A percentile compares a stretch with the other conserved stretches of the same genome.
These are phyloP conservation scores for Agelas oroides DNA, from an alignment of 37 sponge, comb jelly and placozoan species.

Conservation along the genomic window DNA sequence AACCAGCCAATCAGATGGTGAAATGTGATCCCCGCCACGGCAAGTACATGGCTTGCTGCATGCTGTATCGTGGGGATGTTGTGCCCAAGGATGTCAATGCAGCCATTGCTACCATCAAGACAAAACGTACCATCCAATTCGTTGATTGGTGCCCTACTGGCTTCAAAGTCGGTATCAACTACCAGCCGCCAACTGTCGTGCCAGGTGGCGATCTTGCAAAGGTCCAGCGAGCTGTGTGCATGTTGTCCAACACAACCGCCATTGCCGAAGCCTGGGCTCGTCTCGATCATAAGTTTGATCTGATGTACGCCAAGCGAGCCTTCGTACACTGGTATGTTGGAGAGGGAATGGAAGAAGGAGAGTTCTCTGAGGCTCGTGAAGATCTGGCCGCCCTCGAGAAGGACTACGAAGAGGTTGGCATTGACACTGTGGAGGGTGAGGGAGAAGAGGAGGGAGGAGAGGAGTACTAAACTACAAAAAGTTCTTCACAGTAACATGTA, in stretches of 20 bases:
- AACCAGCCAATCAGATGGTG: constrained; percentile 95
- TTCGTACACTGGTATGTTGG: constrained; percentile 98
- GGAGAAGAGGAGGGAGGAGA: too few species aligned
- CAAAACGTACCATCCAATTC: constrained; percentile 91
- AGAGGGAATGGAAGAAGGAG: constrained; percentile 97
- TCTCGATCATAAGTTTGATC: constrained; percentile 95
- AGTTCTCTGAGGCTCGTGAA: constrained; percentile 94
- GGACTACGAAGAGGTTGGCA: constrained; percentile 90
- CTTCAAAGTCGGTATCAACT: constrained; percentile 98
- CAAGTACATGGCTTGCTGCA: constrained; percentile 96
- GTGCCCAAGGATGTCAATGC: constrained; percentile 95
- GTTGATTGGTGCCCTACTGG: constrained; percentile 99
- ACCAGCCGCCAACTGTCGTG: constrained; percentile 95
- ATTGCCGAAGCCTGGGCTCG: constrained; percentile 96
- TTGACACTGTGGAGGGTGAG: constrained; percentile 69
- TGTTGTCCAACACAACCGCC: constrained; percentile 96
- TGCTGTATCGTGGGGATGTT: constrained; percentile 94
- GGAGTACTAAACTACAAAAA: too few species aligned
- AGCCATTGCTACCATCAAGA: constrained; percentile 92
- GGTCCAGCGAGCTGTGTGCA: constrained; percentile 94
- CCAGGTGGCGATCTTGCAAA: constrained; percentile 94
- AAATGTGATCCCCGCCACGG: constrained; percentile 95
- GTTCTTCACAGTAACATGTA: too few species aligned
- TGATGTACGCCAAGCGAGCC: constrained; percentile 97
- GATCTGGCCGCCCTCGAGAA: constrained; percentile 93